These are phyloP conservation scores for Pangasianodon hypophthalmus DNA, from an alignment of 2,113 vertebrate genomes.

Conservation along the genomic window DNA sequence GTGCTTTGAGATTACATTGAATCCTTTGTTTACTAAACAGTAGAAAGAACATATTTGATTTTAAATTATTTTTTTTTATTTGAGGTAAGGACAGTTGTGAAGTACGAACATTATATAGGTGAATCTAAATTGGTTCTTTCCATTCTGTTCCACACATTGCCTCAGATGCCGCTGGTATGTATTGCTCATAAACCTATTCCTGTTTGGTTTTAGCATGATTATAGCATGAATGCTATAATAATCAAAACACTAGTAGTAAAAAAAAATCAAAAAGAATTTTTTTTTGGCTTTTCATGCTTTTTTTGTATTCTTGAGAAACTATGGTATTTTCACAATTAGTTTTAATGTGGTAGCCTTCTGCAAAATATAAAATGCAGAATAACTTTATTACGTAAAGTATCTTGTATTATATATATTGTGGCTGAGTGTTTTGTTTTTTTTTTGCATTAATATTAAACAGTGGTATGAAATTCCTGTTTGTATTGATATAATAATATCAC, in stretches of 20 bases:
- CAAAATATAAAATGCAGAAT: background rate
- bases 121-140: constrained; percentile 73
- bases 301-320: background rate
- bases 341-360: background rate
- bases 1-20: background rate
- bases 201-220: constrained; percentile 30
- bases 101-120: constrained; percentile 20
- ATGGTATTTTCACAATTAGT: background rate
- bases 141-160: constrained; percentile 79
- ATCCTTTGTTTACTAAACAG: background rate
- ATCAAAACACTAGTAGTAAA: too few relatives aligned
- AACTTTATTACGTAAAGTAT: background rate
- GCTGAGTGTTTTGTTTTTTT: background rate
- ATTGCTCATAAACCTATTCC: constrained; percentile 60
- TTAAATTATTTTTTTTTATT: too few relatives aligned
- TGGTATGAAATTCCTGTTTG: background rate
- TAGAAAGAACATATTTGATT: background rate
- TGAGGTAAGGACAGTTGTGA: background rate
- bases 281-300: too few relatives aligned
- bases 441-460: background rate
- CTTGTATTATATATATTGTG: background rate
- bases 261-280: background rate
- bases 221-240: background rate
- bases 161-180: constrained; percentile 90
- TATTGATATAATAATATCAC: background rate